Evolutionary conservation across 2,113 vertebrate species (phyloP).

Genomic region (Chaetodon trifascialis): DNA sequence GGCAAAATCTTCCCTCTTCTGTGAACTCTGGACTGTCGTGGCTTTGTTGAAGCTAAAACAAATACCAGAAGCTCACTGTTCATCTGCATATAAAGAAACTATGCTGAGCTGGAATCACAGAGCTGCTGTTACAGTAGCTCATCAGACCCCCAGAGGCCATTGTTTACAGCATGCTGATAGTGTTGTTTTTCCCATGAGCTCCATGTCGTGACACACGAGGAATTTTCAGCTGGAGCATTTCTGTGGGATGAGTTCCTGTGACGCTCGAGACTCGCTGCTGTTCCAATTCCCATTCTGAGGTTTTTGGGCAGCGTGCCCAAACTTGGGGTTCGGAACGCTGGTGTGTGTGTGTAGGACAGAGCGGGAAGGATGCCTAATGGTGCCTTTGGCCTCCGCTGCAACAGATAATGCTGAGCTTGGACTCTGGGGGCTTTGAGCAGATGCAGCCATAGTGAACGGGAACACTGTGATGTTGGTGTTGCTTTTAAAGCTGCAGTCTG

Average conservation of each 20-base stretch:
- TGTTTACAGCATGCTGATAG: slow-evolving; percentile 21
- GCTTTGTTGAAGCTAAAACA: not conserved
- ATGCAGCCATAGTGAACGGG: slow-evolving; percentile 30
- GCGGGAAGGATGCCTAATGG: slow-evolving; percentile 49
- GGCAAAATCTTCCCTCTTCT: not conserved
- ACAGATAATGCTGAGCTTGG: slow-evolving; percentile 60
- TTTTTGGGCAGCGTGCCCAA: slow-evolving; percentile 41
- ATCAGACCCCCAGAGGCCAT: not conserved
- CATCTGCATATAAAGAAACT: not conserved
- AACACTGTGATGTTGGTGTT: slow-evolving; percentile 19
- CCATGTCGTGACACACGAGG: not conserved
- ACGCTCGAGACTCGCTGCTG: not conserved
- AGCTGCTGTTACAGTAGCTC: slow-evolving; percentile 8
- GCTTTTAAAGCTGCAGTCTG: not conserved
- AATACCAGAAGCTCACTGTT: not conserved
- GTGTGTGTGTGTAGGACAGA: not conserved
- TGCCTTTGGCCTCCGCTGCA: slow-evolving; percentile 38
- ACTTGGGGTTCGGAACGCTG: not conserved
- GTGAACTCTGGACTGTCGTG: not conserved
- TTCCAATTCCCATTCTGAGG: slow-evolving; percentile 16
- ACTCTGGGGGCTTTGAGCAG: slow-evolving; percentile 43
- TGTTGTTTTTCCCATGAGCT: not conserved
- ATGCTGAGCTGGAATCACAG: not conserved
- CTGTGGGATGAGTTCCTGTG: slow-evolving; percentile 1
- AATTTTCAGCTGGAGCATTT: slow-evolving; percentile 13